Conservation (phyloP, 2,888 invertebrate genomes). For the Callinectes sapidus region DNA sequence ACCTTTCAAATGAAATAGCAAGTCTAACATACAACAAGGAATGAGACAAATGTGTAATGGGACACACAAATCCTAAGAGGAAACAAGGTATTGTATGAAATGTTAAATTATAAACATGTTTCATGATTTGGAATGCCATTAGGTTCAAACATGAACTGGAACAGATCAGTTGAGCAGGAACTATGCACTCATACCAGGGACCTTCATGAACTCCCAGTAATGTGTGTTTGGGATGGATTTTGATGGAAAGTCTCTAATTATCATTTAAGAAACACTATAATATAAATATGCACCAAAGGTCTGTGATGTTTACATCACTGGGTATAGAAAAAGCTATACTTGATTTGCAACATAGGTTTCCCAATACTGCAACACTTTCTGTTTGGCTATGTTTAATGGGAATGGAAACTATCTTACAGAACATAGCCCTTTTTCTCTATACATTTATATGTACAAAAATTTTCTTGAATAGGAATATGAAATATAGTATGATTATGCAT, state of each 20-base stretch:
- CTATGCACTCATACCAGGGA: conserved; percentile 31
- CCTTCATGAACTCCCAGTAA: conserved; percentile 32
- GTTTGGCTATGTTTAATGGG: conserved; percentile 33
- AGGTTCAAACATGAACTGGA: not conserved
- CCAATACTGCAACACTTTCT: conserved; percentile 36
- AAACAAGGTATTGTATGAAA: not conserved
- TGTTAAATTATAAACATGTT: conserved; percentile 11
- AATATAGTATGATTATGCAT: conserved; percentile 56
- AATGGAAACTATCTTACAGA: conserved; percentile 34
- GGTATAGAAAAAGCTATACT: conserved; percentile 49
- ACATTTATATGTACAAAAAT: conserved; percentile 44
- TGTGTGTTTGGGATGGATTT: conserved; percentile 1
- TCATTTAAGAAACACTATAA: conserved; percentile 19
- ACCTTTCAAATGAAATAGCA: not conserved
- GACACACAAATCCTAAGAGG: not conserved
- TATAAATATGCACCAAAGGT: conserved; percentile 54
- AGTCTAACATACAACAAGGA: not conserved
- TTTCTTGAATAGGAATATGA: conserved; percentile 41
- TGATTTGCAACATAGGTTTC: conserved; percentile 32
- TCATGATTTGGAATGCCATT: conserved; percentile 11
- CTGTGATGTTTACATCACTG: conserved; percentile 48
- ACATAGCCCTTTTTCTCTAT: conserved; percentile 41
- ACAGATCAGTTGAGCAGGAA: conserved; percentile 34
- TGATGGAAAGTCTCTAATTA: conserved; percentile 18
- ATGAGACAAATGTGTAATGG: not conserved